Conservation (phyloP, 1,140 invertebrate genomes). For the Telenomus remus region DNA sequence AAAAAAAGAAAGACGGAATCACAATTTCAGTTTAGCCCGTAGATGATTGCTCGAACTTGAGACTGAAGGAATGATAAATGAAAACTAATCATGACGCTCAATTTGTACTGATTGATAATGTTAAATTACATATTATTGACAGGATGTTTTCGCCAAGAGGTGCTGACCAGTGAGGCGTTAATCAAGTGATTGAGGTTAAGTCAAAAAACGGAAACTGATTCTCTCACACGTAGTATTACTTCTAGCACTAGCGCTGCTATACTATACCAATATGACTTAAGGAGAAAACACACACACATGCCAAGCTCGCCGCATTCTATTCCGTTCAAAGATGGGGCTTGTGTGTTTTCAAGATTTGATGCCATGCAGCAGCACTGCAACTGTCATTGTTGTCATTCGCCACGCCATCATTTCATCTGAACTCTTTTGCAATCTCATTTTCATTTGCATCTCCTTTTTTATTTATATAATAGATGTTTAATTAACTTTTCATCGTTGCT, state of each 20-base stretch:
- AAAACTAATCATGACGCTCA: too few relatives aligned
- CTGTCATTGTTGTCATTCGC: too few relatives aligned
- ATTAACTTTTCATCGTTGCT: too few relatives aligned
- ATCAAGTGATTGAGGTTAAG: background rate
- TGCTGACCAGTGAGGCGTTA: background rate
- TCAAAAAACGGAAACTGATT: conserved; percentile 4
- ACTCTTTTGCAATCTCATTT: too few relatives aligned
- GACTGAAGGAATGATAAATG: too few relatives aligned
- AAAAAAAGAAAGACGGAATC: background rate
- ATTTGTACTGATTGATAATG: background rate
- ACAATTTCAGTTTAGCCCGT: background rate
- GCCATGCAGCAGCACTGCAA: too few relatives aligned
- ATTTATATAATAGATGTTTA: too few relatives aligned
- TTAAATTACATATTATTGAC: conserved; percentile 30
- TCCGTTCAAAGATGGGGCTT: too few relatives aligned
- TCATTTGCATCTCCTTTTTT: too few relatives aligned
- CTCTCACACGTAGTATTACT: background rate
- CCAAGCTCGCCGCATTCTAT: too few relatives aligned
- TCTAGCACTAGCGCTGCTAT: conserved; percentile 1
- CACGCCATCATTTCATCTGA: too few relatives aligned
- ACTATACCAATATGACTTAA: conserved; percentile 1
- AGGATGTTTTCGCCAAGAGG: conserved; percentile 14
- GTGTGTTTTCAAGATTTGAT: too few relatives aligned
- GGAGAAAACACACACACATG: background rate
- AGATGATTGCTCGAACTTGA: background rate